phyloP scores from a whole-genome alignment of 2,888 invertebrate genomes.

The Apeira syringaria region DNA sequence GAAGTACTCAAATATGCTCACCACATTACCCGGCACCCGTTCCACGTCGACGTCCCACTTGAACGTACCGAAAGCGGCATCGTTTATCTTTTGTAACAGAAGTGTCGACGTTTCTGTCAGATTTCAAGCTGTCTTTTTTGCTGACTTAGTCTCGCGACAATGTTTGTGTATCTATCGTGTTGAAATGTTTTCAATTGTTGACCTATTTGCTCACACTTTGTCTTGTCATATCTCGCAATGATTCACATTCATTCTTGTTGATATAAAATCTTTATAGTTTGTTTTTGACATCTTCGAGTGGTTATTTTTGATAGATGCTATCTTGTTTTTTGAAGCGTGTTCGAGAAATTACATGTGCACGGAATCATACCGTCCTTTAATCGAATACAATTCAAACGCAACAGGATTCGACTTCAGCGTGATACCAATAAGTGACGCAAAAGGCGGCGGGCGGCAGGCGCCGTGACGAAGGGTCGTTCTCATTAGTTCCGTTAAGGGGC shows the following conservation, averaged over 20 bases:
- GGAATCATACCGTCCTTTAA: background rate
- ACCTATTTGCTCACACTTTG: conserved; percentile 27
- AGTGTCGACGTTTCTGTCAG: conserved; percentile 32
- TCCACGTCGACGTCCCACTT: conserved; percentile 42
- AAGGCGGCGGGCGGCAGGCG: conserved; percentile 42
- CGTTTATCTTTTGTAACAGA: conserved; percentile 43
- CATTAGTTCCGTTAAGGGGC: conserved; percentile 61
- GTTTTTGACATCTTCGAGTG: conserved; percentile 21
- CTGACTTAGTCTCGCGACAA: too few relatives aligned
- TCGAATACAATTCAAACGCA: conserved; percentile 16
- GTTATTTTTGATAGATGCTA: conserved; percentile 1
- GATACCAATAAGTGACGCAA: conserved; percentile 53
- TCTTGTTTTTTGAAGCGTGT: background rate
- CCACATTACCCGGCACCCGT: conserved; percentile 11
- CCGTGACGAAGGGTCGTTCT: conserved; percentile 45
- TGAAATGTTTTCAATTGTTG: conserved; percentile 26
- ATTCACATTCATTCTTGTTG: background rate
- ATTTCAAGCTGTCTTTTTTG: conserved; percentile 21
- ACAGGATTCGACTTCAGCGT: conserved; percentile 43
- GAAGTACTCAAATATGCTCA: conserved; percentile 23
- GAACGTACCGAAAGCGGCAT: conserved; percentile 47
- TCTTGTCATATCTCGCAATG: conserved; percentile 22
- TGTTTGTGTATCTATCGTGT: too few relatives aligned
- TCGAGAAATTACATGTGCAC: background rate
- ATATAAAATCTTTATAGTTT: conserved; percentile 7